Conservation (phyloP, 2,888 invertebrate genomes). For the Electrophaes corylata region DNA sequence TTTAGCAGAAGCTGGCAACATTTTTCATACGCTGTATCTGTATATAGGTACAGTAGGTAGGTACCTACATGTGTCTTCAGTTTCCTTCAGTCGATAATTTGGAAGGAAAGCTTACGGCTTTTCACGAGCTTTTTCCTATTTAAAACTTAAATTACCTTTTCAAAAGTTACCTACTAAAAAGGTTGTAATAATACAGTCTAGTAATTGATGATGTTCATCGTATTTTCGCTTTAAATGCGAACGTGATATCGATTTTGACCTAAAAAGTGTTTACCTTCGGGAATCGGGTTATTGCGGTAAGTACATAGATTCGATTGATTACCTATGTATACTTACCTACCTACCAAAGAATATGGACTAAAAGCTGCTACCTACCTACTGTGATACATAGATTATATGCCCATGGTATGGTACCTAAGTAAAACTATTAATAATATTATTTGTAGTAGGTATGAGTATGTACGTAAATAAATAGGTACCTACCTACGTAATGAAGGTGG, state of each 20-base stretch:
- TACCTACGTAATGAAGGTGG: too few relatives aligned
- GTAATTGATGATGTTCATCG: slow-evolving; percentile 8
- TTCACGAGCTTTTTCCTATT: neutral
- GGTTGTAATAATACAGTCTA: slow-evolving; percentile 2
- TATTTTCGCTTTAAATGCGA: slow-evolving; percentile 4
- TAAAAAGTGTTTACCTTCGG: neutral
- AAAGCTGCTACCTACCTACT: too few relatives aligned
- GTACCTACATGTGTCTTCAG: neutral
- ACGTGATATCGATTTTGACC: slow-evolving; percentile 29
- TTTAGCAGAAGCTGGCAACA: slow-evolving; percentile 28
- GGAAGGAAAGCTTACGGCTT: slow-evolving; percentile 19
- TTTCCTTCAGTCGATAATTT: slow-evolving; percentile 61
- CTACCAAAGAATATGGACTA: too few relatives aligned
- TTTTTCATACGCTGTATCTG: neutral
- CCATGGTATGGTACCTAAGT: too few relatives aligned
- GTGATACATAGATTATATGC: too few relatives aligned
- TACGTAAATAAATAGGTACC: too few relatives aligned
- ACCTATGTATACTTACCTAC: neutral
- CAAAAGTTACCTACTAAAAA: slow-evolving; percentile 11
- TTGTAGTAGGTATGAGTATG: too few relatives aligned
- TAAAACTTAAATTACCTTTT: neutral
- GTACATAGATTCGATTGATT: slow-evolving; percentile 1
- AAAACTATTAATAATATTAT: too few relatives aligned
- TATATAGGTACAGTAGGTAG: too few relatives aligned
- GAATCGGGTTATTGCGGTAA: slow-evolving; percentile 1